Percentiles rank a stretch among this genome's conserved stretches.
Conservation (phyloP, 2,888 invertebrate species). For the Papilio protenor region DNA sequence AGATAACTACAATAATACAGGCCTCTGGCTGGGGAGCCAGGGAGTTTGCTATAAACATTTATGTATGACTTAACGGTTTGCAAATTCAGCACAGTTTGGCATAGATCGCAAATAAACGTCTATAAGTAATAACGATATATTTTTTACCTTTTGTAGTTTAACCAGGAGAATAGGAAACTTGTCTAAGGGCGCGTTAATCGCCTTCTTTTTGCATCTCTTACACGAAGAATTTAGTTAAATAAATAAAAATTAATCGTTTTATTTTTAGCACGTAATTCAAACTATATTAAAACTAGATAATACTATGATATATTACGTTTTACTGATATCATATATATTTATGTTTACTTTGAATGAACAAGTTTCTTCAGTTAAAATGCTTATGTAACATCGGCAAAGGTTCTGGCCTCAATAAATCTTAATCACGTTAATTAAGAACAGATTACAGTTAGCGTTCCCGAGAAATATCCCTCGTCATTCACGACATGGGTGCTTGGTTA, state of each 20-base stretch:
- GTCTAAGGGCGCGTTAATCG: too few species aligned
- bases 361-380: neutral
- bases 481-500: constrained; percentile 48
- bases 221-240: too few species aligned
- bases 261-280: too few species aligned
- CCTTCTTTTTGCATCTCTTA: too few species aligned
- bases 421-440: constrained; percentile 54
- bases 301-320: too few species aligned
- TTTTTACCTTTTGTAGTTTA: too few species aligned
- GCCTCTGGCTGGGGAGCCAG: neutral
- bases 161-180: too few species aligned
- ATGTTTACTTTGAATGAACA: neutral
- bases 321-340: too few species aligned
- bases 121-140: too few species aligned
- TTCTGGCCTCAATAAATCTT: constrained; percentile 50
- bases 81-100: neutral
- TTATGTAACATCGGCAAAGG: constrained; percentile 12
- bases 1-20: constrained; percentile 68
- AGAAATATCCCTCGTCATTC: constrained; percentile 54
- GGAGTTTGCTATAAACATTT: neutral
- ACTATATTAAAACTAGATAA: too few species aligned
- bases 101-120: neutral
- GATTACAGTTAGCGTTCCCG: constrained; percentile 54
- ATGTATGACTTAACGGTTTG: constrained; percentile 10
- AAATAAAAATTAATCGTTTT: too few species aligned